Percentiles rank a stretch among this genome's conserved stretches.
Conservation (phyloP, 2,797 vertebrate genomes). For the Xenopus petersii region DNA sequence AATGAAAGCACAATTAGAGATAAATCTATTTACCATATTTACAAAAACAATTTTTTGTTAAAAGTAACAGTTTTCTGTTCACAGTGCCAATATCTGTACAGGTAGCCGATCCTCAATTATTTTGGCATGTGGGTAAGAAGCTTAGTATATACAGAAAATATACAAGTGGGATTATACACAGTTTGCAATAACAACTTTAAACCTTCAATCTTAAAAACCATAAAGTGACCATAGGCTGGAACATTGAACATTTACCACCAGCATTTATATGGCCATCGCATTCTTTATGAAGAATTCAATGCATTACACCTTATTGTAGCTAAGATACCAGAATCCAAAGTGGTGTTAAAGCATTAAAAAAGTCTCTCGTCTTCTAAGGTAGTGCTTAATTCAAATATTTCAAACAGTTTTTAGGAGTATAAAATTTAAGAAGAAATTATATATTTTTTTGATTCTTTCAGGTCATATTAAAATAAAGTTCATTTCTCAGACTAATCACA, state of each 20-base stretch:
- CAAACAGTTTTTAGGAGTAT: constrained; percentile 67
- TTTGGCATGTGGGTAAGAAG: constrained; percentile 82
- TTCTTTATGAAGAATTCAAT: constrained; percentile 45
- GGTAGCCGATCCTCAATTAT: constrained; percentile 77
- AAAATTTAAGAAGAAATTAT: constrained; percentile 79
- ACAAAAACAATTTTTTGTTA: constrained; percentile 75
- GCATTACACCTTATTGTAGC: constrained; percentile 56
- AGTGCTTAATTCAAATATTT: constrained; percentile 57
- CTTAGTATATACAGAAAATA: constrained; percentile 71
- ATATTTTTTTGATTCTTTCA: constrained; percentile 62
- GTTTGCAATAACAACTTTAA: constrained; percentile 15
- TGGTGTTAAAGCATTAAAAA: constrained; percentile 65
- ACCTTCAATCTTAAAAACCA: constrained; percentile 30
- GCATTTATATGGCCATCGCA: background rate
- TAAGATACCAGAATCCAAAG: constrained; percentile 65
- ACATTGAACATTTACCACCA: constrained; percentile 46
- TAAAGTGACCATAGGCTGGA: constrained; percentile 57
- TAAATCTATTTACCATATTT: constrained; percentile 73
- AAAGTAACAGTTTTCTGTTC: constrained; percentile 79
- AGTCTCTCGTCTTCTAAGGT: constrained; percentile 59
- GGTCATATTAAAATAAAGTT: constrained; percentile 70
- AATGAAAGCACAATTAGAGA: constrained; percentile 71
- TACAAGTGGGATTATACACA: constrained; percentile 62
- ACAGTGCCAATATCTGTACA: constrained; percentile 79
- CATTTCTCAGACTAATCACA: constrained; percentile 54